Percentiles rank a stretch among this genome's conserved stretches.
Evolutionary conservation across 2,888 invertebrate genomes (phyloP).

Genomic region (Clusia tigrina): DNA sequence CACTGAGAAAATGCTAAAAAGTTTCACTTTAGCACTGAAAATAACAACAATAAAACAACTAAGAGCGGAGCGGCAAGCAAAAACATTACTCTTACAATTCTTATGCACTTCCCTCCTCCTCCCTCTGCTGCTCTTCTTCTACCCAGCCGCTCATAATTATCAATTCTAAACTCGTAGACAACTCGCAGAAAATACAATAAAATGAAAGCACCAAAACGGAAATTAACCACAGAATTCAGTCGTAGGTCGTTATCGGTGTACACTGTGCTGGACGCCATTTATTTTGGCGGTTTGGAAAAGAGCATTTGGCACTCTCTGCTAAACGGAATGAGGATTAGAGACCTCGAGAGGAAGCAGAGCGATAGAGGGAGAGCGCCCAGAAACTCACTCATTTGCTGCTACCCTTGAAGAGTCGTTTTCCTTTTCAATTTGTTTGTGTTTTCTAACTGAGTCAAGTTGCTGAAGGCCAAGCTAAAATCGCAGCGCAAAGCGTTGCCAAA

Average conservation of each 20-base stretch:
- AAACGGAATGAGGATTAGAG: no score
- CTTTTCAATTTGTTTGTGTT: no score
- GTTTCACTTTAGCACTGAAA: background rate
- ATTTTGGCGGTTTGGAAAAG: background rate
- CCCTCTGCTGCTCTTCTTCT: background rate
- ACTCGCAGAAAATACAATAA: conserved; percentile 26
- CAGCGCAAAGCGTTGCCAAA: background rate
- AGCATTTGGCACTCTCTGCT: no score
- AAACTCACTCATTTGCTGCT: no score
- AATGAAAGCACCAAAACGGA: conserved; percentile 46
- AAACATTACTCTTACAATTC: background rate
- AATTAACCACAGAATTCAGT: conserved; percentile 39
- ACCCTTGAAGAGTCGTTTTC: no score
- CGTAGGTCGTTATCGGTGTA: background rate
- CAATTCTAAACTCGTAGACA: background rate
- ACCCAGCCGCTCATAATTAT: no score
- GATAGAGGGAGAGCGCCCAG: no score
- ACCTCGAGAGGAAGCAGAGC: no score
- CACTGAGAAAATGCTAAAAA: background rate
- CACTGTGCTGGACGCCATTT: background rate
- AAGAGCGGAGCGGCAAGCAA: background rate
- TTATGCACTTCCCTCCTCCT: background rate
- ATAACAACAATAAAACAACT: background rate
- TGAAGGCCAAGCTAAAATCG: background rate
- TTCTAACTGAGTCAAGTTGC: no score